Evolutionary conservation across 1,140 invertebrate species (phyloP).

Genomic region (Nasonia longicornis): DNA sequence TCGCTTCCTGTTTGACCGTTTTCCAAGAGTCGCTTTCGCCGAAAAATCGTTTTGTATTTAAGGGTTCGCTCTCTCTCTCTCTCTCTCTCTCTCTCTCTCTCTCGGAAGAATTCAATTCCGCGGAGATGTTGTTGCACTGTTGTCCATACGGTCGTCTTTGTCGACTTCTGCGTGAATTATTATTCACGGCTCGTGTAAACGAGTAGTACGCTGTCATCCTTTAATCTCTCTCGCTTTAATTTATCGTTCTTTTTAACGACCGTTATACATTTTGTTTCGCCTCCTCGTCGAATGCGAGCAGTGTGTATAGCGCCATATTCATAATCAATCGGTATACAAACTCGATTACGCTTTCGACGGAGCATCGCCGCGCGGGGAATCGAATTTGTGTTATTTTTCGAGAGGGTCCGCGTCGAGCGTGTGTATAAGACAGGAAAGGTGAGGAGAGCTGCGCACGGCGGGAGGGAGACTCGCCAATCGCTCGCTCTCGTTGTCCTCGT

Average conservation of each 20-base stretch:
- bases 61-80: too few relatives aligned
- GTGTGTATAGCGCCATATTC: too few relatives aligned
- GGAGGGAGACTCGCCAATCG: conserved; percentile 58
- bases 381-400: conserved; percentile 24
- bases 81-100: too few relatives aligned
- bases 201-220: not conserved
- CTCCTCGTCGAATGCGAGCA: too few relatives aligned
- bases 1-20: not conserved
- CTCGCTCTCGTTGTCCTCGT: conserved; percentile 64
- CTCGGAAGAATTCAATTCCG: not conserved
- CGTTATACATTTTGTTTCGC: not conserved
- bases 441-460: not conserved
- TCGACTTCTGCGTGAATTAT: not conserved
- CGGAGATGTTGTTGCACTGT: not conserved
- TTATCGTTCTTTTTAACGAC: not conserved
- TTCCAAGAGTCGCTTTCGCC: not conserved
- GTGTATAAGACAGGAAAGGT: conserved; percentile 33
- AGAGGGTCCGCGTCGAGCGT: not conserved
- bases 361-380: not conserved
- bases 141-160: not conserved
- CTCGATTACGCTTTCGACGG: not conserved
- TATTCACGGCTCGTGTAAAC: not conserved
- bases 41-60: not conserved
- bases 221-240: not conserved
- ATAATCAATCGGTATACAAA: not conserved